Evolutionary conservation across 2,797 vertebrate species (phyloP).

Genomic region (Enteromius argenteus): DNA sequence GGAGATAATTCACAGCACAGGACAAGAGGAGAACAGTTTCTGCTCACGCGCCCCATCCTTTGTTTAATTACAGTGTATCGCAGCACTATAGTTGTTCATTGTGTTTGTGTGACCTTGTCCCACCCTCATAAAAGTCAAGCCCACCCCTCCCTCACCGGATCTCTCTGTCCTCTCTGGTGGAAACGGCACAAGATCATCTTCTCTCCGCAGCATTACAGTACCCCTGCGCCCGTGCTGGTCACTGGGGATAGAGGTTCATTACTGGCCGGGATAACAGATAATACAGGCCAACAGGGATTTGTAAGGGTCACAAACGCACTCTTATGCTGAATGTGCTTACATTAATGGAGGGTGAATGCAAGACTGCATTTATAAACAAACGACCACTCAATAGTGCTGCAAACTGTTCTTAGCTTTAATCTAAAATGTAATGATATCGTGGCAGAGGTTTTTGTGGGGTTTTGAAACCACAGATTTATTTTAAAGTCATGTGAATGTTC

Average conservation of each 20-base stretch:
- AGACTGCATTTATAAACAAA: constrained; percentile 21
- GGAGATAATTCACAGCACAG: neutral
- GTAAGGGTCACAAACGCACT: constrained; percentile 71
- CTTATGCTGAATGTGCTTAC: constrained; percentile 61
- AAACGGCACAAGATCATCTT: constrained; percentile 70
- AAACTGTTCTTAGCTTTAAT: neutral
- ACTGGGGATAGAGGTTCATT: constrained; percentile 75
- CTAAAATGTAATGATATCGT: neutral
- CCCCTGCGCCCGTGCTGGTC: constrained; percentile 73
- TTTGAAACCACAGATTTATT: neutral
- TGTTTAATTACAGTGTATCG: constrained; percentile 36
- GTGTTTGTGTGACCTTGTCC: constrained; percentile 74
- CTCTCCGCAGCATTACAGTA: constrained; percentile 73
- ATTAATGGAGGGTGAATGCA: constrained; percentile 35
- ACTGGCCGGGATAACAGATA: constrained; percentile 75
- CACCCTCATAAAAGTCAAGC: constrained; percentile 57
- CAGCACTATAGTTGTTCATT: constrained; percentile 63
- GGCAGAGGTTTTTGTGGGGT: neutral
- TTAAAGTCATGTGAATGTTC: neutral
- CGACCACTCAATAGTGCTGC: neutral
- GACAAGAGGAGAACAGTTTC: constrained; percentile 21
- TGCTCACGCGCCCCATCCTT: constrained; percentile 5
- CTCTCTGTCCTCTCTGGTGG: constrained; percentile 69
- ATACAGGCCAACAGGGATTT: constrained; percentile 73
- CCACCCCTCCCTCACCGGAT: constrained; percentile 60